These are phyloP conservation scores for Diplolepis rosae DNA, from an alignment of 2,888 invertebrate species.

Conservation along the genomic window DNA sequence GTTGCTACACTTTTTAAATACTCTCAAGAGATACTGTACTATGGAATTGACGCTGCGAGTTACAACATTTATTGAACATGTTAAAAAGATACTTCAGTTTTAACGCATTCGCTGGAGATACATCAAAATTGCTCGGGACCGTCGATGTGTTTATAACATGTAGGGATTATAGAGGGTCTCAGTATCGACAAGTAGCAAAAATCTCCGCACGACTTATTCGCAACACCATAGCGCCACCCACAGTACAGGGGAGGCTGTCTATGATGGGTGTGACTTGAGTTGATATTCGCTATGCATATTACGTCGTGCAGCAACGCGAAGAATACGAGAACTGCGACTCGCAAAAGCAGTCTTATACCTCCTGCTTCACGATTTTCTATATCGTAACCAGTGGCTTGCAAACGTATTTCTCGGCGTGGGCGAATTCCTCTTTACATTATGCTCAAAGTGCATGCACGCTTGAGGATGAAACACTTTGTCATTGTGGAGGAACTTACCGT, in stretches of 20 bases:
- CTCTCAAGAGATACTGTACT: too few relatives aligned
- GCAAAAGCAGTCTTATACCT: conserved; percentile 46
- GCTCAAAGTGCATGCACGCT: conserved; percentile 34
- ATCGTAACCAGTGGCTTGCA: conserved; percentile 48
- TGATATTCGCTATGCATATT: conserved; percentile 64
- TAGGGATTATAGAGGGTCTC: neutral
- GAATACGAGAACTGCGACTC: conserved; percentile 54
- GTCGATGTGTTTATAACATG: too few relatives aligned
- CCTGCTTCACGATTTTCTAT: conserved; percentile 2
- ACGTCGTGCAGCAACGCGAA: conserved; percentile 49
- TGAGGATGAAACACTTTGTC: conserved; percentile 36
- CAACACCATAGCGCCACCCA: conserved; percentile 58
- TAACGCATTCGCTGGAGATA: too few relatives aligned
- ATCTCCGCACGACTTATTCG: conserved; percentile 49
- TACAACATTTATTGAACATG: too few relatives aligned
- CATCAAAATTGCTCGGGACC: too few relatives aligned
- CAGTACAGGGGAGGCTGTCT: conserved; percentile 49
- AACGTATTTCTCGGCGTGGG: conserved; percentile 41
- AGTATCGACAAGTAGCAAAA: conserved; percentile 2
- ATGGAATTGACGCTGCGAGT: too few relatives aligned
- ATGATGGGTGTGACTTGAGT: conserved; percentile 65
- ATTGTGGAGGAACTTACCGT: conserved; percentile 12
- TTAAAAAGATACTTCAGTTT: neutral
- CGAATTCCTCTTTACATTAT: conserved; percentile 43
- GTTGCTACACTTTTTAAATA: too few relatives aligned